Evolutionary conservation across 23 tunicate genomes (phyloP).

Genomic region (Styela clava): DNA sequence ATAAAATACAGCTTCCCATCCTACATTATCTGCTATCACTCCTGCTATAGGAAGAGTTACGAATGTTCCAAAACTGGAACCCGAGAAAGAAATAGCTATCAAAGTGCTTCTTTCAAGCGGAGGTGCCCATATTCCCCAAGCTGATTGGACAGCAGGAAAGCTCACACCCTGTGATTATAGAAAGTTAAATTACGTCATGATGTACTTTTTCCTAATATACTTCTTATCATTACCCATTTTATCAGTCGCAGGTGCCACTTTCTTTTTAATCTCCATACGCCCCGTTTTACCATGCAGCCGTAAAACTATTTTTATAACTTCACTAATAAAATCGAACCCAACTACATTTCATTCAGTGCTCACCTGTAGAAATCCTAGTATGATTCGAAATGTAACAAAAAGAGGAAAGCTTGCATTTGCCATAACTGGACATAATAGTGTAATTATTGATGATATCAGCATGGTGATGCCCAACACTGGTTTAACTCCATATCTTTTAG

Average conservation of each 20-base stretch:
- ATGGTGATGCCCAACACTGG: constrained; percentile 65
- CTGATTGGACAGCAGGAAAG: constrained; percentile 71
- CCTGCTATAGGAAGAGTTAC: constrained; percentile 67
- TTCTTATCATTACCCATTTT: no score
- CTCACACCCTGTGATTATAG: constrained; percentile 53
- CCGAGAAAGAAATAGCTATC: constrained; percentile 46
- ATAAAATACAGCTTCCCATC: constrained; percentile 87
- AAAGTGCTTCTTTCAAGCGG: constrained; percentile 74
- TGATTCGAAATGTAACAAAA: constrained; percentile 61
- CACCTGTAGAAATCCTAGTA: constrained; percentile 78
- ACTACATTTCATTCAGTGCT: no score
- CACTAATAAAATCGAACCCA: no score
- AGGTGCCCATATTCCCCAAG: constrained; percentile 83
- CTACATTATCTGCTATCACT: constrained; percentile 41
- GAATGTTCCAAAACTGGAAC: constrained; percentile 72
- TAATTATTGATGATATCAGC: constrained; percentile 50
- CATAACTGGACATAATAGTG: constrained; percentile 50
- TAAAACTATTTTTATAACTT: neutral
- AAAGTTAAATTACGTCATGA: no score
- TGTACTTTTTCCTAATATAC: no score
- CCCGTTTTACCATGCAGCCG: neutral
- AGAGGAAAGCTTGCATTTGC: constrained; percentile 54
- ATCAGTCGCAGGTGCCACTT: no score
- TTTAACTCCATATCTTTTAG: constrained; percentile 63
- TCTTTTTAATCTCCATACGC: neutral